Conservation (phyloP, 2,797 vertebrate genomes). For the Phataginus tricuspis region DNA sequence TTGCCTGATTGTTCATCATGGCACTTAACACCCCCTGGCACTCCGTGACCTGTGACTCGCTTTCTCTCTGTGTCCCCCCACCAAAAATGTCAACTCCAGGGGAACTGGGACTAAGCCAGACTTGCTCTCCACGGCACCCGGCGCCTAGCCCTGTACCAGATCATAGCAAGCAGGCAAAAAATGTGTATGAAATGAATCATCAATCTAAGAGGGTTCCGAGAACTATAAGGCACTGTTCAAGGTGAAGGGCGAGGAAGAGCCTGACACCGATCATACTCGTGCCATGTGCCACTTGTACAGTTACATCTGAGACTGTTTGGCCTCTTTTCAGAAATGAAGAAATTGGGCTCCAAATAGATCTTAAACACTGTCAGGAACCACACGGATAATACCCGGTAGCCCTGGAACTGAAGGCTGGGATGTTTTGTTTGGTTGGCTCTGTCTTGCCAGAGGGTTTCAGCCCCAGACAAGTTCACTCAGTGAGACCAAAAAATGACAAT, state of each 20-base stretch:
- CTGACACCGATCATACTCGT: not conserved
- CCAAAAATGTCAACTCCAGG: not conserved
- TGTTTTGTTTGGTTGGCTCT: not conserved
- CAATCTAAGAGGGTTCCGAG: not conserved
- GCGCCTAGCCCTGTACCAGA: not conserved
- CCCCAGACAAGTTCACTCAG: too few relatives aligned
- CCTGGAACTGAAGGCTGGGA: not conserved
- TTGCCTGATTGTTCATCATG: not conserved
- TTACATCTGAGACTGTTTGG: slow-evolving; percentile 71
- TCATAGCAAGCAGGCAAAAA: not conserved
- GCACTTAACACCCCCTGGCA: not conserved
- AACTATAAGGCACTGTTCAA: not conserved
- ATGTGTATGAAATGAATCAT: not conserved
- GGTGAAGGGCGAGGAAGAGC: not conserved
- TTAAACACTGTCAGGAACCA: not conserved
- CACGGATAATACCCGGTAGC: not conserved
- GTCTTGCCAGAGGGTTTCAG: too few relatives aligned
- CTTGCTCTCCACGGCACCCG: not conserved
- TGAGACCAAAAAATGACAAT: too few relatives aligned
- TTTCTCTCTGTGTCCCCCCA: not conserved
- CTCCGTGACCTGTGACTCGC: not conserved
- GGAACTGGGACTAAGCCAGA: not conserved
- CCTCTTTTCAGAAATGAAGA: not conserved
- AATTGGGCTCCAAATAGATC: not conserved
- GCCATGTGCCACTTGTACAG: not conserved